These are phyloP conservation scores for Drosophila lacertosa DNA, from an alignment of 1,140 invertebrate species.

Conservation along the genomic window DNA sequence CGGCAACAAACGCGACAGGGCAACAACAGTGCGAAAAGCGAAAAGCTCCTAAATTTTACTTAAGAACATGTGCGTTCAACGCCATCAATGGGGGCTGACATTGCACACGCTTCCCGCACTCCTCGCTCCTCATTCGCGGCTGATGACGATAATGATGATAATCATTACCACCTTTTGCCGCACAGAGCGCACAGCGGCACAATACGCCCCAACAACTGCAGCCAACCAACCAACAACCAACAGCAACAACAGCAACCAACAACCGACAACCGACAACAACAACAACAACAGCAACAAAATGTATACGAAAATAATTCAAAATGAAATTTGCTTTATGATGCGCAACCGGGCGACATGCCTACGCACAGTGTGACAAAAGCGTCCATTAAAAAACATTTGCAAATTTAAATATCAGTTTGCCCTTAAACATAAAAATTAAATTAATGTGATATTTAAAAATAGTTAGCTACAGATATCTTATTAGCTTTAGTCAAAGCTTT, in stretches of 20 bases:
- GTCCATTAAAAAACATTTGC: background rate
- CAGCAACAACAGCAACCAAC: constrained; percentile 16
- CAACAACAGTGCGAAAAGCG: constrained; percentile 63
- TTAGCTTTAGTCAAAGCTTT: too few species aligned
- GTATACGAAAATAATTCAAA: constrained; percentile 83
- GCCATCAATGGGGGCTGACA: constrained; percentile 76
- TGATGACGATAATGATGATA: constrained; percentile 76
- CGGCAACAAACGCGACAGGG: constrained; percentile 39
- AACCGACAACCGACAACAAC: constrained; percentile 24
- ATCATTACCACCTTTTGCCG: constrained; percentile 83
- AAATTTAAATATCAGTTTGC: background rate
- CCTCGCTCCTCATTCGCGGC: too few species aligned
- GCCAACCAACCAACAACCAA: constrained; percentile 36
- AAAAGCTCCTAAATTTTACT: constrained; percentile 84
- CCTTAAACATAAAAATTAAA: background rate
- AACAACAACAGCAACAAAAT: constrained; percentile 40
- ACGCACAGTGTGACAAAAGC: constrained; percentile 52
- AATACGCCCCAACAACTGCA: constrained; percentile 67
- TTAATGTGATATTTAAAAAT: too few species aligned
- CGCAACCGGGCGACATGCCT: constrained; percentile 74
- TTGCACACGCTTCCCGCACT: constrained; percentile 14
- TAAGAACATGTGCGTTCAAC: constrained; percentile 76
- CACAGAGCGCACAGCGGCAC: constrained; percentile 58
- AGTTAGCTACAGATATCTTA: too few species aligned
- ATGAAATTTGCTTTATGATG: constrained; percentile 84